Evolutionary conservation across 2,888 invertebrate genomes (phyloP), one percentile per base, ranked within the genome.

Genomic region (Drosophila mercatorum): DNA sequence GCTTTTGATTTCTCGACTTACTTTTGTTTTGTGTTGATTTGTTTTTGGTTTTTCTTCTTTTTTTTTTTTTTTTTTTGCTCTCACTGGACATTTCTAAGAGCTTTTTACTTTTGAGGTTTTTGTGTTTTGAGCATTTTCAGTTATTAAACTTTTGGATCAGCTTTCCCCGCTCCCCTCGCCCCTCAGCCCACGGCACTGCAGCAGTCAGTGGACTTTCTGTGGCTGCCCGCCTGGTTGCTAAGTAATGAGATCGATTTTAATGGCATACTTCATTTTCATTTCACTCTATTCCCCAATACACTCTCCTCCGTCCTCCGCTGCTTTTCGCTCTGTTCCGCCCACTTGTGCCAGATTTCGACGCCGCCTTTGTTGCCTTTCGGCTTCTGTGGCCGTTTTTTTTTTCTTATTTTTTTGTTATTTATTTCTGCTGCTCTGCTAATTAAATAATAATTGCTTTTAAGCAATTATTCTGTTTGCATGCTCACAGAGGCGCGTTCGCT

Each of bases 161-260:
- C 44, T 34, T 26, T 2, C 34, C 31, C 52, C 28, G 14, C 53
- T 22, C 22, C 22, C 22, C 22, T 22, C 38, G 3, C 58, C 28
- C 5, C 28, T 28, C 5, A 5, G 5, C 28, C 28, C 28, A 3
- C 31, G 7, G 34, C 34, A 56, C 52, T 28, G 31, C 28, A 49
- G 8, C 17, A 17, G 11, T 11, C 14, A 11, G 11, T 55, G 51
- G 68, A 63, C 81, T 83, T 81, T 83, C 74, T 81, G 88, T 66
- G 64, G 71, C 59, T 69, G 73, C 43, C 74, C 69, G 75, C 49
- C 49, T 5, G 31, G 49, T 87, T 78, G 79, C 85, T 89, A 89
- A 86, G 89, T 90, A 86, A 86, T 86, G 88, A 89, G 80, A 89
- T 89, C 81, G 90, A 90, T 86, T 83, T 87, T 75, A 74, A 81